Base-by-base conservation (phyloP, 1,140 invertebrate species). In the Subanguina moxae region DNA sequence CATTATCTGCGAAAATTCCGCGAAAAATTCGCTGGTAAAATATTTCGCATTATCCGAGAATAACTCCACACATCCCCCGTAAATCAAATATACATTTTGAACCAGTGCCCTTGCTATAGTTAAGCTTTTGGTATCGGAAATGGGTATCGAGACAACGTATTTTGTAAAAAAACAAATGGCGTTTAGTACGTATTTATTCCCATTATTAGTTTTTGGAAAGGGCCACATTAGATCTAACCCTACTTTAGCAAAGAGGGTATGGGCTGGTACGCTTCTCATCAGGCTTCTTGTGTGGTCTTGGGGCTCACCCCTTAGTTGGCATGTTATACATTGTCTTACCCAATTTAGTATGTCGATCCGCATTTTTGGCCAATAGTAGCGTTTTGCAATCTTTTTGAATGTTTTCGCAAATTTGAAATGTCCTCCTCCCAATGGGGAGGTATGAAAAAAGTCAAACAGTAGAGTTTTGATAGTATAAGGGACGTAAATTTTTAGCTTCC, bases 331-430 rank as follows among this genome's bases (percentile, higher is more conserved):
- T 32, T 63, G 11, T 23, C 68, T 46, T 0, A 7, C 9, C 58
- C 67, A 70, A 3, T 3, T 19, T 0, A 52, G 1, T 0, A 71
- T 30, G 57, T 70, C 58, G 1, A 27, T 19, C 0, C 28, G 15
- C 68, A 71, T 69, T 17, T n/a, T 25, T 56, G 67, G 59, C 70
- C 70, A 71, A 23, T 57, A 70, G 27, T 71, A 71, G 25, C 56
- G 62, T 5, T 32, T 30, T 3, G 48, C 23, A 15, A 23, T 27
- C 38, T 70, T 71, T 1, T 56, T 61, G 0, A 70, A 27, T 8
- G 58, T 64, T 62, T 71, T 71, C 0, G 30, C 11, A n/a, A 43
- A 56, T 15, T 67, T 48, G 23, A 67, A 46, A 0, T 67, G 66
- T 0, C 66, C 66, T 21, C 66, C 66, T 0, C 66, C 58, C 1